Evolutionary conservation across 30 jellyfish, hydroid and myxozoan species (phyloP), one percentile per base, ranked within the genome.

Genomic region (Hydra vulgaris): DNA sequence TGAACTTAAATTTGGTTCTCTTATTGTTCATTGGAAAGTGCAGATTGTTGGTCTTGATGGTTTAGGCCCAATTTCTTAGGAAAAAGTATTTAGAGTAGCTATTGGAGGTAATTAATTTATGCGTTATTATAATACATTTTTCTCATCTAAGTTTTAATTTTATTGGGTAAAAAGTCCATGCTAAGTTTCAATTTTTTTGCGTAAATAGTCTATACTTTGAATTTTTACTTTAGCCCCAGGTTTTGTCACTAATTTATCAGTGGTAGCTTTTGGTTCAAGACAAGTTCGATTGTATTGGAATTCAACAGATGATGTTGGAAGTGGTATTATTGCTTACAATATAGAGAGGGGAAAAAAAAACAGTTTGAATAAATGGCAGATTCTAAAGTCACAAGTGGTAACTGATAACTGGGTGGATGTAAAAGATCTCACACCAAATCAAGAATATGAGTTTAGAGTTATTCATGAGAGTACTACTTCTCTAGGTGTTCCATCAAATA

Each of bases 311-410:
- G 85, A 87, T 53, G 84, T 67, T 4, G 98, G 98, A 21, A 86
- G 72, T 68, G 96, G 96, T 1, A 74, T 92, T 55, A 92, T 83
- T 75, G 98, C 95, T 56, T 83, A 87, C 71, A 89, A 84, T 74
- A 84, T 92, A 19, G 74, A 67, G 1, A 86, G 81, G 79, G 71
- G 82, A 21, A 74, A 74, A 18, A 27, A 26, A 18, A 53, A 80
- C 66, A 70, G 71, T 18, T 53, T 61, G 27, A 67, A 25, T 15
- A 18, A 21, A 26, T 80, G 87, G 87, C 26, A 70, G 40, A 54
- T 68, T 71, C 8, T 22, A n/a, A n/a, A 8, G 20, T 25, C 52
- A 22, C 18, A 18, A n/a, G 27, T 18, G 1, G 72, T 82, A 25
- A 52, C 76, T 0, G 84, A 73, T 40, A 66, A 67, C 71, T 16